Evolutionary conservation across 2,113 vertebrate genomes (phyloP), one percentile per base, ranked within the genome.

Genomic region (Electrona antarctica): DNA sequence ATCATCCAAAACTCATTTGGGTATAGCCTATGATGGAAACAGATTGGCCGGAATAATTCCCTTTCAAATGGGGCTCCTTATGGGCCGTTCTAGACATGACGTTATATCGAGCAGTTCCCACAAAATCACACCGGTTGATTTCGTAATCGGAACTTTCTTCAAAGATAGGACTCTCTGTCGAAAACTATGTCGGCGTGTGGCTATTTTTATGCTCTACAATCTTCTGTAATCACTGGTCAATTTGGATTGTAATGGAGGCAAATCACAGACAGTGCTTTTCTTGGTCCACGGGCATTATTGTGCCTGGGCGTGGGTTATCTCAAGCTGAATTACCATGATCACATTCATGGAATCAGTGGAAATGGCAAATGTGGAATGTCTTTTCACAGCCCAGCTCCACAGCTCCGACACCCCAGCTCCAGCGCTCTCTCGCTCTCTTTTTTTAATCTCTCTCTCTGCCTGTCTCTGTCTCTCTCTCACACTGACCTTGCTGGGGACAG

Each of bases 401-500:
- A 21, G 21, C 21, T 21, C 21, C 21, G 21, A 1, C 21, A 21
- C 21, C 21, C 21, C 21, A 2, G 21, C 21, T 41, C 33, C 5
- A 41, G 3, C 33, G 3, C 33, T 41, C n/a, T 57, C 51, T 49
- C 51, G 11, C 46, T 28, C 46, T 68, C 4, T 60, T 41, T 33
- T 49, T 63, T 41, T 78, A 21, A 52, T 57, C 51, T 47, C 29
- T 58, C 21, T 71, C 50, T 79, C 33, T 56, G 12, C 70, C 50
- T 50, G 6, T 66, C 61, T 70, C 55, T 61, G 49, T 46, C 47
- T 33, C 50, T 1, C 47, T 76, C 55, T 63, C 46, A 62, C 50
- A 48, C 64, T 73, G 75, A 82, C 84, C 76, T 79, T 63, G 50
- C 61, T 33, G 55, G n/a, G 60, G 49, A 64, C 2, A 72, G 71